Conservation (phyloP, 1,140 invertebrate genomes). For the Hypsibius dujardini region DNA sequence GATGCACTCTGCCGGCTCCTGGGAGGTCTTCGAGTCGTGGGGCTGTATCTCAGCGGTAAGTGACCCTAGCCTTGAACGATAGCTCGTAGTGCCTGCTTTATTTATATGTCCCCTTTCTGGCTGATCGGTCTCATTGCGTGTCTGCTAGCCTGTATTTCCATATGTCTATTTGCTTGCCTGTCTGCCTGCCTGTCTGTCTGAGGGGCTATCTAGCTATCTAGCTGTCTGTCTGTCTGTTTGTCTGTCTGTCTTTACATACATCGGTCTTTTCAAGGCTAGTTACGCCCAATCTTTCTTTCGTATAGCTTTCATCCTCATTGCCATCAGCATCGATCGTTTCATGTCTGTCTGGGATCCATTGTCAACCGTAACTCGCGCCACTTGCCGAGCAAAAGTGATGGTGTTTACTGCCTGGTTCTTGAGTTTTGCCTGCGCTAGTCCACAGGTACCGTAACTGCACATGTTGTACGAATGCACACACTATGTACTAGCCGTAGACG, state of each 20-base stretch:
- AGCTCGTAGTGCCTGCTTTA: neutral
- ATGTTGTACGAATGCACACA: too few relatives aligned
- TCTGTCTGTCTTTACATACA: too few relatives aligned
- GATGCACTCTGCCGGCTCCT: neutral
- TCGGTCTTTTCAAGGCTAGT: neutral
- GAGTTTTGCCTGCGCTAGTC: constrained; percentile 5
- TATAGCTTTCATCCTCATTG: constrained; percentile 4
- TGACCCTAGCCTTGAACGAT: neutral
- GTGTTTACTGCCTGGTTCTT: neutral
- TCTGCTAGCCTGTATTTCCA: too few relatives aligned
- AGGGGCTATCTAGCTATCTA: too few relatives aligned
- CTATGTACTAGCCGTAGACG: too few relatives aligned
- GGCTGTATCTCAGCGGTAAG: constrained; percentile 8
- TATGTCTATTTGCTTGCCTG: too few relatives aligned
- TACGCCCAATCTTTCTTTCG: neutral
- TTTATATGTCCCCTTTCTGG: neutral
- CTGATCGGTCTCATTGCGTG: too few relatives aligned
- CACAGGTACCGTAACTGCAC: too few relatives aligned
- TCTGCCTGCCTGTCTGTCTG: too few relatives aligned
- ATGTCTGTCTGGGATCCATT: constrained; percentile 16
- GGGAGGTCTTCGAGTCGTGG: neutral
- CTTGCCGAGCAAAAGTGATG: constrained; percentile 5
- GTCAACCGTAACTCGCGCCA: neutral
- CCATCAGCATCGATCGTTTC: constrained; percentile 15
- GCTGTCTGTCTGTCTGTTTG: too few relatives aligned